Percentiles rank a stretch among this genome's conserved stretches.
Evolutionary conservation across 2,797 vertebrate genomes (phyloP).

Genomic region (Melanotaenia maccullochi): DNA sequence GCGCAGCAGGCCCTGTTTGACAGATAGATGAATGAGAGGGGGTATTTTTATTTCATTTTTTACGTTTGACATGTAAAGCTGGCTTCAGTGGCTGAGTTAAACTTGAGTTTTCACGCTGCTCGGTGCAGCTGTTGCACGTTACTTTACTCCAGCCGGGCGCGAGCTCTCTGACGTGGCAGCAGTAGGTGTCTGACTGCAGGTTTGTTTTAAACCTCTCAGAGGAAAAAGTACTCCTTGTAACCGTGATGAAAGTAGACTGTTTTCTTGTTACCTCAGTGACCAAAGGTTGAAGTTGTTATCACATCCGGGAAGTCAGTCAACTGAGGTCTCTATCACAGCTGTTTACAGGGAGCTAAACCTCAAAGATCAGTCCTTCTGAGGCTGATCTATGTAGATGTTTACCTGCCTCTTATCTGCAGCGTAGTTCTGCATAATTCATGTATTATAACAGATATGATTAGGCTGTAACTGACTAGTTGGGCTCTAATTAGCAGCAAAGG

Average conservation of each 20-base stretch:
- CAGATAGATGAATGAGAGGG: neutral
- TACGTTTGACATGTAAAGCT: slow-evolving; percentile 16
- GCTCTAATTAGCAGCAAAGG: too few relatives aligned
- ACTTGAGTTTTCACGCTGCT: neutral
- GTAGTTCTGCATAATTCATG: neutral
- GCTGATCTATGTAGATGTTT: neutral
- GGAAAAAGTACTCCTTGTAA: neutral
- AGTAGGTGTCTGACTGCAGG: neutral
- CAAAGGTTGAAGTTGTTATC: slow-evolving; percentile 46
- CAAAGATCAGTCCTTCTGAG: neutral
- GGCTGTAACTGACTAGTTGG: neutral
- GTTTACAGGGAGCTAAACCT: slow-evolving; percentile 4
- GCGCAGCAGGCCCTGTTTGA: slow-evolving; percentile 3
- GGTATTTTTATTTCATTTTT: slow-evolving; percentile 9
- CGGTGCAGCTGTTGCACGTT: neutral
- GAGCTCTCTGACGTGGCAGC: slow-evolving; percentile 61
- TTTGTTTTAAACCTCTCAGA: neutral
- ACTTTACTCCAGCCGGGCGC: slow-evolving; percentile 1
- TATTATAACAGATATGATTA: neutral
- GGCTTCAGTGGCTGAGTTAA: neutral
- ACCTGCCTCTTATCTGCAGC: neutral
- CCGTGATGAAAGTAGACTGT: neutral
- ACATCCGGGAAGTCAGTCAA: neutral
- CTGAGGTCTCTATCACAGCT: slow-evolving; percentile 5
- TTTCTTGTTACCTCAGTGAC: slow-evolving; percentile 14